phyloP scores from a whole-genome alignment of 1,140 invertebrate species.

The Rhopalosiphum padi region DNA sequence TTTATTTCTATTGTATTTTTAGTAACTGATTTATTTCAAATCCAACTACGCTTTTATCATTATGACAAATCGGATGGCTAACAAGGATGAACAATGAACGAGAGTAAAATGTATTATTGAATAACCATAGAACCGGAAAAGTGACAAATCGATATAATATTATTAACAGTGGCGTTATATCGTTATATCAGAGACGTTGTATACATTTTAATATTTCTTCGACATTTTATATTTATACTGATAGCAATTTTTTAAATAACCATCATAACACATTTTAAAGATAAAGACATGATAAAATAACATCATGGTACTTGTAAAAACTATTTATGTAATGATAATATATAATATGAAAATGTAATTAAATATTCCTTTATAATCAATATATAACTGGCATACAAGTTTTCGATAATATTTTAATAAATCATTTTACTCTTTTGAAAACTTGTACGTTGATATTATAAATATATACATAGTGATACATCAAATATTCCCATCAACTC shows the following conservation, averaged over 20 bases:
- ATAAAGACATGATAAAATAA: background rate
- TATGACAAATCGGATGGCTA: background rate
- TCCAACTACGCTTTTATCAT: background rate
- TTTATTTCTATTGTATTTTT: background rate
- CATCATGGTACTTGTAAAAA: background rate
- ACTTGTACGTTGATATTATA: background rate
- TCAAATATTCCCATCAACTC: too few species aligned
- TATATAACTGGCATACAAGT: background rate
- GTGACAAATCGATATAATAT: background rate
- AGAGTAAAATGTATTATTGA: background rate
- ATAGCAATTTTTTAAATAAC: background rate
- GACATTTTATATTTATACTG: background rate
- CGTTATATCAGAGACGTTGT: background rate
- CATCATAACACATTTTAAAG: background rate
- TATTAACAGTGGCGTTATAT: background rate
- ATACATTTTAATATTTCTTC: background rate
- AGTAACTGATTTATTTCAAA: background rate
- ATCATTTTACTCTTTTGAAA: background rate
- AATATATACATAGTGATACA: too few species aligned
- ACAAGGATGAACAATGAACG: background rate
- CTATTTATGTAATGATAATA: background rate
- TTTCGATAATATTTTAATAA: background rate
- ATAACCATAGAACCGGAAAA: background rate
- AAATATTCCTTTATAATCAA: background rate
- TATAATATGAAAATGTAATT: background rate